Evolutionary conservation across 2,797 vertebrate genomes (phyloP).

Genomic region (Typhlichthys subterraneus): DNA sequence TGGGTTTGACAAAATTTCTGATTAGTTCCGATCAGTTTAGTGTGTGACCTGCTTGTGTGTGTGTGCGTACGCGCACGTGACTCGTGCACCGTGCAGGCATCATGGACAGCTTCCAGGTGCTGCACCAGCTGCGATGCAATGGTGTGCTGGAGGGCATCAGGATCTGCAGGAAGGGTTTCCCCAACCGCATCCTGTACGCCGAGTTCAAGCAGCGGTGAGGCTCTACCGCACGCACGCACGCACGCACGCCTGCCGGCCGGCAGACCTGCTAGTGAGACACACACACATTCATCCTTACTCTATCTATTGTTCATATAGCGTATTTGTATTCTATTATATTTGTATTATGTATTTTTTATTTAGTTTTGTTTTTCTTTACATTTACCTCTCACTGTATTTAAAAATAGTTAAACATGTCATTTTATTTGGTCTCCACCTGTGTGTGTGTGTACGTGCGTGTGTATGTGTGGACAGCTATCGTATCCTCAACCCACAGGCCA

Average conservation of each 20-base stretch:
- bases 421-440: not conserved
- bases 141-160: conserved; percentile 92
- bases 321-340: not conserved
- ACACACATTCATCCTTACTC: too few species aligned
- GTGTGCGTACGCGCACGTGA: not conserved
- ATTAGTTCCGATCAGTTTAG: too few species aligned
- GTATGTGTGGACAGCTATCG: conserved; percentile 79
- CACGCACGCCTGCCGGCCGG: not conserved
- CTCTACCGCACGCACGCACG: not conserved
- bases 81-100: conserved; percentile 70
- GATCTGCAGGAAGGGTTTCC: conserved; percentile 93
- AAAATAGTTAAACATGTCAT: too few species aligned
- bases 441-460: not conserved
- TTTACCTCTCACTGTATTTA: not conserved
- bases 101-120: conserved; percentile 89
- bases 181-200: conserved; percentile 88
- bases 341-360: not conserved
- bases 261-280: not conserved
- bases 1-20: too few species aligned
- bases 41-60: too few species aligned
- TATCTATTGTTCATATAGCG: not conserved
- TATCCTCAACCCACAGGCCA: conserved; percentile 89
- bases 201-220: conserved; percentile 91
- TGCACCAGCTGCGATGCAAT: conserved; percentile 92
- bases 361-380: not conserved